Conservation (phyloP, 2,888 invertebrate genomes). For the Heliconius ethilla region DNA sequence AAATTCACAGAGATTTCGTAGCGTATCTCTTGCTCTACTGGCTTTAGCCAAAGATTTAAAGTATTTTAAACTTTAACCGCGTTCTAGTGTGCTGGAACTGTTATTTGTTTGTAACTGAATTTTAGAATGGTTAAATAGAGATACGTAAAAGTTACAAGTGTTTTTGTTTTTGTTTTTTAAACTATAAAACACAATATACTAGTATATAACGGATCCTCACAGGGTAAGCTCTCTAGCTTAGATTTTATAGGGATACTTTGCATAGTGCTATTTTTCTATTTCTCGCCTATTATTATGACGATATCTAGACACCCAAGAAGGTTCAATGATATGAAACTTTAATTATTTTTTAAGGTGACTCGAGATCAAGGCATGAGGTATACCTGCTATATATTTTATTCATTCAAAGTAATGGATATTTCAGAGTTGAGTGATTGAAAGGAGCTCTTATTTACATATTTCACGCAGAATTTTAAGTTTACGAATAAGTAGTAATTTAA, state of each 20-base stretch:
- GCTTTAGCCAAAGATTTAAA: constrained; percentile 10
- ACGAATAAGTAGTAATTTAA: neutral
- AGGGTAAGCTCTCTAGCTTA: too few species aligned
- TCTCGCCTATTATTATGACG: neutral
- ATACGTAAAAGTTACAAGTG: neutral
- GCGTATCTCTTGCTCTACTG: constrained; percentile 8
- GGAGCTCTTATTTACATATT: constrained; percentile 10
- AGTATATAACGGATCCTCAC: too few species aligned
- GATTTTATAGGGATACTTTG: too few species aligned
- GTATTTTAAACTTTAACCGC: constrained; percentile 17
- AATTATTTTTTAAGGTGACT: constrained; percentile 6
- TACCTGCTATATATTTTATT: neutral
- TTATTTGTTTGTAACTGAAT: constrained; percentile 11
- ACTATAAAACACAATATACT: too few species aligned
- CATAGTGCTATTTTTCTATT: neutral
- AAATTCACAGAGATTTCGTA: constrained; percentile 20
- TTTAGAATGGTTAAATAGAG: neutral
- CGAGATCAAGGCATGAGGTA: neutral
- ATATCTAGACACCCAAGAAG: neutral
- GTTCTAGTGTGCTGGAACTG: neutral
- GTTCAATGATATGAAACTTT: neutral
- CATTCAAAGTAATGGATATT: constrained; percentile 10
- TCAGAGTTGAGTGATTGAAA: constrained; percentile 9
- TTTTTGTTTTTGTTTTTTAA: neutral
- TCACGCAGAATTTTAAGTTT: constrained; percentile 18